Evolutionary conservation across 2,113 vertebrate species (phyloP), one percentile per base, ranked within the genome.

Genomic region (Epinephelus fuscoguttatus): DNA sequence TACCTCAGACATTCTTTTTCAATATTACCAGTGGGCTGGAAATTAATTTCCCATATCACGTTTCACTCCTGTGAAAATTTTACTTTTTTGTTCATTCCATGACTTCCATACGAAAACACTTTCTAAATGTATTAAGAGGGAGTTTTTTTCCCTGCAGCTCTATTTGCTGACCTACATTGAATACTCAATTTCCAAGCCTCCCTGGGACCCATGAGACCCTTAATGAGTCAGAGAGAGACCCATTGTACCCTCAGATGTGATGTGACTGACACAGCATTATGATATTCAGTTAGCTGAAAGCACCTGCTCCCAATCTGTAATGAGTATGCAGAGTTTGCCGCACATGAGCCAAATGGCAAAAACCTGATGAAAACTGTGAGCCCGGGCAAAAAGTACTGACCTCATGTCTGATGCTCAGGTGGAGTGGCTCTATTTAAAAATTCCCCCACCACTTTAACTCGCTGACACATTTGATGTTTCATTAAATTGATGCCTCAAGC

Each of bases 231-330:
- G 75, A 80, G 27, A 80, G 27, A 27, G 82, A 75, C 59, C 69
- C 66, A 70, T 78, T 82, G 92, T 80, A 53, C 74, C 72, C 82
- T 55, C 63, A 81, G 81, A 84, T 81, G 70, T 71, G 90, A 69
- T 74, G 83, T 72, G 89, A 79, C 75, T 91, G 91, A 89, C 78
- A 82, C 56, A 59, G 87, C 88, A 88, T 87, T 88, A 80, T 80
- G 92, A 91, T 88, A 89, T 86, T 90, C 90, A 86, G 74, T 92
- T 75, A 74, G 75, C 53, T 81, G 75, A 89, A 79, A 89, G 89
- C 94, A 95, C 94, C 94, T 95, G 94, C 94, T 95, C 85, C 91
- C 80, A 33, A 62, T 78, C 74, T 88, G 84, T 92, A 94, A 94
- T 93, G 85, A 93, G 86, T 75, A 69, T 77, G 84, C 81, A 88